Evolutionary conservation across 2,888 invertebrate genomes (phyloP), one percentile per base, ranked within the genome.

Genomic region (Oligia strigilis): DNA sequence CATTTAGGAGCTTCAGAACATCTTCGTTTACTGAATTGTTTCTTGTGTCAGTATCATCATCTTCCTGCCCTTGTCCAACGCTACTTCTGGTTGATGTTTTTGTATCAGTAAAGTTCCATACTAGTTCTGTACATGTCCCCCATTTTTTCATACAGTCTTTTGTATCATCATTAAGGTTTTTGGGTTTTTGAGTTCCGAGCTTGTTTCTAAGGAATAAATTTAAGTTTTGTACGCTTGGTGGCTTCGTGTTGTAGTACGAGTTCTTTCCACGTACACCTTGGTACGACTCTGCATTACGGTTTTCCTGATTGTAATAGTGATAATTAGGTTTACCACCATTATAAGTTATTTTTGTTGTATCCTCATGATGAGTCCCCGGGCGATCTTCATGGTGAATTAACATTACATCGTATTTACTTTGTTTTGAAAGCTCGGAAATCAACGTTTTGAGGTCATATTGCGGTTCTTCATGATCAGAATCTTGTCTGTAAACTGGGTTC

Each of bases 341-440:
- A 23, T 52, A 69, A 17, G 60, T 46, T 64, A 78, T 46, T 43
- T 73, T n/a, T 17, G 78, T 64, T 49, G 6, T 60, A 29, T 88
- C 84, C 1, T 81, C 75, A 23, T 72, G 75, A 52, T 82, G 70
- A 14, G 13, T 71, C 2, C 52, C 17, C 0, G 67, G 72, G 2
- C 62, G 36, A n/a, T 81, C 70, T 46, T 83, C 67, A 1, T 85
- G 67, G 13, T 85, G 73, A 49, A 74, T 82, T 13, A 72, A 66
- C 13, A 58, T 49, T 55, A 81, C 58, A 73, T 88, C 76, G 29
- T 79, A 72, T 64, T 78, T 81, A 75, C 69, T 77, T 75, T 66
- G 72, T 23, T 49, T 49, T 46, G 60, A 62, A 5, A 83, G 46
- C 0, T 64, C 19, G 36, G 80, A 66, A 11, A 83, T 8, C 14